Evolutionary conservation across 2,888 invertebrate species (phyloP), one percentile per base, ranked within the genome.

Genomic region (Lasiommata megera): DNA sequence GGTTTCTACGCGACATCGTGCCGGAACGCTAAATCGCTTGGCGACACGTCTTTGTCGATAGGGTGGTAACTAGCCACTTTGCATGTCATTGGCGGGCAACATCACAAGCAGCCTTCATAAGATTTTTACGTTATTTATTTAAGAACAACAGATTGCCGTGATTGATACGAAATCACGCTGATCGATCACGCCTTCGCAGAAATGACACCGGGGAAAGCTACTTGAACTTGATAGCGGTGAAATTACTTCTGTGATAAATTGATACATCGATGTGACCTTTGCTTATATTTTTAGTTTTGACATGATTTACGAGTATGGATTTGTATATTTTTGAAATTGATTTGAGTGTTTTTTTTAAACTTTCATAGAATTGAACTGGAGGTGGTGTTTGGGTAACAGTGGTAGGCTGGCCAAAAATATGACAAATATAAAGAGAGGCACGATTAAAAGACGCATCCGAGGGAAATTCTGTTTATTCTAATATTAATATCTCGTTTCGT

Each of bases 181-280:
- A 46, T 46, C 46, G 31, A 46, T 46, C 46, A 46, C 46, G 46
- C 46, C 46, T 31, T 46, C 46, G 31, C 46, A 29, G 9, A 31
- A 46, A 31, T 46, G 46, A 46, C 46, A 46, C 46, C 11, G 16
- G 31, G 16, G 16, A 31, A 46, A 31, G 29, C 31, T 46, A 28
- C 44, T 44, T 28, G 44, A 8, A 9, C 31, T 14, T 31, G 46
- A 46, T 46, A 46, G 11, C 6, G 46, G 16, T 46, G 9, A 14
- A 46, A 46, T 46, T 46, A 46, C 46, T 29, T 31, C 14, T 16
- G 16, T 46, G 46, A 46, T 46, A 46, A 31, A 46, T 46, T 46
- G 46, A 8, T 46, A 31, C 46, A 46, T 46, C 46, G 7, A 16
- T 9, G 31, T 44, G 11, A 31, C 16, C 46, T 31, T 46, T 16